Evolutionary conservation across 2,797 vertebrate species (phyloP).

Genomic region (Scolopax rusticola): DNA sequence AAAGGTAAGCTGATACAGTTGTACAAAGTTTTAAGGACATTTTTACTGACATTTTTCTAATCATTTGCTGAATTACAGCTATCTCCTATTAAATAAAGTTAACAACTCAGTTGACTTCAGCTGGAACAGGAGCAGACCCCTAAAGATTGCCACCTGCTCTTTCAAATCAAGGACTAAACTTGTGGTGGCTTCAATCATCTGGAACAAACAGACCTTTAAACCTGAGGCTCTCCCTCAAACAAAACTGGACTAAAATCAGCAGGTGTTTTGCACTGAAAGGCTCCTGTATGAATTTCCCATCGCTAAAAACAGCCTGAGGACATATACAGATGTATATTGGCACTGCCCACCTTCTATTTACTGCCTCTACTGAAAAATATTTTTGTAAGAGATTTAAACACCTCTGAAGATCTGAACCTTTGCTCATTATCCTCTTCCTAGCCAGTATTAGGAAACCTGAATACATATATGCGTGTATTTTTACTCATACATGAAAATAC

Average conservation of each 20-base stretch:
- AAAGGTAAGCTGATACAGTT: slow-evolving; percentile 6
- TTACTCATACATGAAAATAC: neutral
- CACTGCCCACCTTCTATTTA: neutral
- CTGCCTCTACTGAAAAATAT: neutral
- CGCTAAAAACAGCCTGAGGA: neutral
- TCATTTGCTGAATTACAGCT: neutral
- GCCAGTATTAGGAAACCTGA: neutral
- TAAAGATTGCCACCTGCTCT: neutral
- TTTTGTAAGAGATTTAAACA: neutral
- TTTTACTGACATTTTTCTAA: neutral
- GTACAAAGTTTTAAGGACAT: neutral
- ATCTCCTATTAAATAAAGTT: neutral
- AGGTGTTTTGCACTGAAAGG: neutral
- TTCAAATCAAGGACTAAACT: neutral
- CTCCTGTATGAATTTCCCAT: neutral
- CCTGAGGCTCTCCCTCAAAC: neutral
- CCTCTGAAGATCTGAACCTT: neutral
- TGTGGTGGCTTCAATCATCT: neutral
- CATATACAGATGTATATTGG: neutral
- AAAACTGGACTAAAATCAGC: neutral
- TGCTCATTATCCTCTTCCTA: neutral
- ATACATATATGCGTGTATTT: neutral
- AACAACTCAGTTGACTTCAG: neutral
- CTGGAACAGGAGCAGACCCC: neutral
- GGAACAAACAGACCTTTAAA: slow-evolving; percentile 4